phyloP scores from a whole-genome alignment of 1,140 invertebrate genomes.

The Sycophila sp. region DNA sequence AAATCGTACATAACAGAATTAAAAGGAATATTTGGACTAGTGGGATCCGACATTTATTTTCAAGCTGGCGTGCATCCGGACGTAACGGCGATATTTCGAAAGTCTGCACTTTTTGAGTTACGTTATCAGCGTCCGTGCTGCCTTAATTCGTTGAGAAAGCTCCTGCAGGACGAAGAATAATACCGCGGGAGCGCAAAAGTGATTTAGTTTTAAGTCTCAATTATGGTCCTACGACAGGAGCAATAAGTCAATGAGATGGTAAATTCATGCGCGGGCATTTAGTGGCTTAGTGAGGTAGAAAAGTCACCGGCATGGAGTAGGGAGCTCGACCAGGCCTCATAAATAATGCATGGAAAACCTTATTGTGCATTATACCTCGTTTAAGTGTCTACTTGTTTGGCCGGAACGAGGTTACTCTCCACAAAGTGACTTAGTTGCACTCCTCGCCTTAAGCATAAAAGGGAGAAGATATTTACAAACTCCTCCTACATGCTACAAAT shows the following conservation, averaged over 20 bases:
- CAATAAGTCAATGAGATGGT: constrained; percentile 20
- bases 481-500: too few relatives aligned
- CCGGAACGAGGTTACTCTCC: neutral
- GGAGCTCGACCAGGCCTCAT: constrained; percentile 3
- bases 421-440: neutral
- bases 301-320: too few relatives aligned
- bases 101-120: too few relatives aligned
- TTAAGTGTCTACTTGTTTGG: constrained; percentile 10
- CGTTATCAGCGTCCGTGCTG: too few relatives aligned
- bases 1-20: too few relatives aligned
- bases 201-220: constrained; percentile 6
- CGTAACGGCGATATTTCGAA: too few relatives aligned
- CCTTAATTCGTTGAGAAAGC: too few relatives aligned
- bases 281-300: neutral
- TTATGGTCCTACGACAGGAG: neutral
- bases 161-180: too few relatives aligned
- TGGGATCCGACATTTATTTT: too few relatives aligned
- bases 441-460: too few relatives aligned
- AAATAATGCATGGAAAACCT: constrained; percentile 13
- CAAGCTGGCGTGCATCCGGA: too few relatives aligned
- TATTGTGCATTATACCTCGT: constrained; percentile 12
- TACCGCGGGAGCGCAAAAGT: neutral
- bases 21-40: too few relatives aligned
- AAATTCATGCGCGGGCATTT: constrained; percentile 15
- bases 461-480: neutral